These are phyloP conservation scores for Artibeus jamaicensis DNA, from an alignment of 2,797 vertebrate genomes.

Conservation along the genomic window DNA sequence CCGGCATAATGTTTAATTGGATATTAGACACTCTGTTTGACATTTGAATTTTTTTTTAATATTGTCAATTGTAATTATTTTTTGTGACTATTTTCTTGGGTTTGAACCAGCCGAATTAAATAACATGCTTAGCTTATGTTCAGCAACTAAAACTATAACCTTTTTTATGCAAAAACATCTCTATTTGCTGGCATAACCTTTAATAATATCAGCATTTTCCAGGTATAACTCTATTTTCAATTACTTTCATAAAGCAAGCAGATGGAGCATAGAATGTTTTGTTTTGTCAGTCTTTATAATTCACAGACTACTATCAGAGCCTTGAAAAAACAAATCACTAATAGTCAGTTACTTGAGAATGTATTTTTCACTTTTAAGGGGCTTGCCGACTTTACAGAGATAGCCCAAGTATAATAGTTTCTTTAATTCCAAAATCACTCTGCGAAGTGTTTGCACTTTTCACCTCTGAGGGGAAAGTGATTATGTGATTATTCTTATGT, in stretches of 20 bases:
- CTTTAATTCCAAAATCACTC: conserved; percentile 29
- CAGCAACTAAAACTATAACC: conserved; percentile 43
- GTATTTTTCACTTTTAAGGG: conserved; percentile 11
- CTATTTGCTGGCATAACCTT: conserved; percentile 39
- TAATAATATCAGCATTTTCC: conserved; percentile 33
- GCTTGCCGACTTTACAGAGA: neutral
- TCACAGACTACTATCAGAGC: neutral
- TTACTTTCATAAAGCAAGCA: conserved; percentile 55
- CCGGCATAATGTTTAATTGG: conserved; percentile 41
- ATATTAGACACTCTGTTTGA: conserved; percentile 36
- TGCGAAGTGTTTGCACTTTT: conserved; percentile 15
- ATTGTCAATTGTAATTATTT: conserved; percentile 53
- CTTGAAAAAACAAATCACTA: conserved; percentile 28
- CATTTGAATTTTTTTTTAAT: conserved; percentile 60
- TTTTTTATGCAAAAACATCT: conserved; percentile 58
- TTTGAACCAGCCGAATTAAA: conserved; percentile 56
- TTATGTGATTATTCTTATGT: neutral
- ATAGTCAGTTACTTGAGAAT: neutral
- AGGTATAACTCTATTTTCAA: conserved; percentile 45
- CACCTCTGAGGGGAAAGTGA: neutral
- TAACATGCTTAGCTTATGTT: conserved; percentile 53
- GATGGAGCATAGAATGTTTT: conserved; percentile 40
- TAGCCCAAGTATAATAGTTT: neutral
- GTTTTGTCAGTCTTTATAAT: conserved; percentile 41
- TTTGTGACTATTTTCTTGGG: conserved; percentile 53